Percentiles rank a stretch among this genome's conserved stretches.
Conservation (phyloP, 35 echinoderm and acorn worm genomes). For the Hemicentrotus pulcherrimus region DNA sequence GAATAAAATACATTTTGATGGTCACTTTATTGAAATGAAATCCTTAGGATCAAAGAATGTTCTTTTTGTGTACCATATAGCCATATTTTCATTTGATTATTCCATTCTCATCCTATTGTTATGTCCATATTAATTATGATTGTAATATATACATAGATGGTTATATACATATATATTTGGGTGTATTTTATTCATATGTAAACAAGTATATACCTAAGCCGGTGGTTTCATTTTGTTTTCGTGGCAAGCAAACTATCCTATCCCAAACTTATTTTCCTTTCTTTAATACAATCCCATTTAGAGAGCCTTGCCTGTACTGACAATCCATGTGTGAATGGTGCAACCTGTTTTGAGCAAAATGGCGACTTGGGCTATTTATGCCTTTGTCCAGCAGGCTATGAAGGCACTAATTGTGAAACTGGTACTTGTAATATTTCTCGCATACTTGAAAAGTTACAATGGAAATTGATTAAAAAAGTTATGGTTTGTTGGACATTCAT, state of each 20-base stretch:
- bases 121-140: too few relatives aligned
- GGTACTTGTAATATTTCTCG: neutral
- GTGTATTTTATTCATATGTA: neutral
- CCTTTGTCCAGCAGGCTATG: slow-evolving; percentile 29
- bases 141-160: too few relatives aligned
- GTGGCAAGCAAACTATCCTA: too few relatives aligned
- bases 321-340: slow-evolving; percentile 48
- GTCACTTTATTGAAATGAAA: too few relatives aligned
- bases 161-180: neutral
- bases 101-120: too few relatives aligned
- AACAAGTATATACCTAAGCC: neutral
- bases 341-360: slow-evolving; percentile 35
- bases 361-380: slow-evolving; percentile 11
- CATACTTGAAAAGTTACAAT: neutral
- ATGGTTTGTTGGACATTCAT: too few relatives aligned
- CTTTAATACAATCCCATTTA: neutral
- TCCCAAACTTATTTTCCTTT: neutral
- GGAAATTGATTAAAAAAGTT: too few relatives aligned
- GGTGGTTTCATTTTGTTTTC: neutral
- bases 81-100: too few relatives aligned
- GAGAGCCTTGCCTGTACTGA: slow-evolving; percentile 23
- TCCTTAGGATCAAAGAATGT: too few relatives aligned
- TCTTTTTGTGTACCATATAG: too few relatives aligned
- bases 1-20: too few relatives aligned
- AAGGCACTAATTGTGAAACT: slow-evolving; percentile 49